Conservation (phyloP, 2,113 vertebrate species). For the Nyctibius bracteatus region DNA sequence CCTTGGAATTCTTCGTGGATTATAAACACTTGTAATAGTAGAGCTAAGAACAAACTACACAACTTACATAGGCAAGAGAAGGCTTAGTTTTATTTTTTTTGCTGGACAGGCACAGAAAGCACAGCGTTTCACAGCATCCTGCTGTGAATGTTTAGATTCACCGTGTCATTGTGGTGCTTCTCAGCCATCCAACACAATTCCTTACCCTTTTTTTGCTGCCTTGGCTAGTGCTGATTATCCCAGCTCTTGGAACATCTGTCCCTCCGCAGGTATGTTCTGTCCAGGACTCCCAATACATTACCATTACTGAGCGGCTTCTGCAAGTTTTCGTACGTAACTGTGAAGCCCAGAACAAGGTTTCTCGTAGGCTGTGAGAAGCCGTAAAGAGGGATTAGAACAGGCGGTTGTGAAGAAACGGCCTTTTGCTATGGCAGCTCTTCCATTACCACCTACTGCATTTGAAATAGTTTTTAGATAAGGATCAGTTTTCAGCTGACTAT, state of each 20-base stretch:
- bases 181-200: not conserved
- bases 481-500: not conserved
- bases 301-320: not conserved
- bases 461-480: not conserved
- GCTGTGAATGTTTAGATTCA: not conserved
- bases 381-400: not conserved
- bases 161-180: not conserved
- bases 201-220: not conserved
- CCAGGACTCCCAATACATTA: not conserved
- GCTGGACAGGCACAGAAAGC: not conserved
- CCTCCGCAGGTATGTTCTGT: not conserved
- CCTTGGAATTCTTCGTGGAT: constrained; percentile 39
- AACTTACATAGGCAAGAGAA: constrained; percentile 21
- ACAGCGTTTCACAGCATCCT: not conserved
- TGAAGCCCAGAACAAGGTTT: not conserved
- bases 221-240: not conserved
- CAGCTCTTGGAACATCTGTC: not conserved
- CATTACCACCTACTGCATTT: not conserved
- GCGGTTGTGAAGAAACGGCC: not conserved
- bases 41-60: constrained; percentile 33
- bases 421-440: not conserved
- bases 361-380: not conserved
- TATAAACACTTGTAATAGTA: constrained; percentile 39
- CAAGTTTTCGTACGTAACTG: not conserved
- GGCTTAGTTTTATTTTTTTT: not conserved